Evolutionary conservation across 2,888 invertebrate genomes (phyloP), one percentile per base, ranked within the genome.

Genomic region (Parascotia fuliginaria): DNA sequence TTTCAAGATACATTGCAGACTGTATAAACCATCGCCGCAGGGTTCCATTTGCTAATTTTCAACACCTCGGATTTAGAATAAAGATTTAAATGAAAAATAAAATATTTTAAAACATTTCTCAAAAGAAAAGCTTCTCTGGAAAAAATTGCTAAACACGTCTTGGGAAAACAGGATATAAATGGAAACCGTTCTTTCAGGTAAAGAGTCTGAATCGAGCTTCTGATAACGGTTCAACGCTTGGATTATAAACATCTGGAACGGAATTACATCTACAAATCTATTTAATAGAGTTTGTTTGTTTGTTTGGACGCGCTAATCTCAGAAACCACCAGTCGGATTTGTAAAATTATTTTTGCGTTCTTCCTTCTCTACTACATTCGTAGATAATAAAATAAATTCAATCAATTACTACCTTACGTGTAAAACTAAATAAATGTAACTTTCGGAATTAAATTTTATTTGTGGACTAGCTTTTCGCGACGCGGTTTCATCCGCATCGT

Each of bases 131-230:
- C 63, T 55, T 9, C 42, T 60, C 56, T 56, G 62, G 64, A 66
- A 73, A 65, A 75, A 71, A 75, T 66, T 41, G 66, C 64, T 63
- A 67, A 70, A 66, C 69, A 67, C 67, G 66, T 59, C 51, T 48
- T 49, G 49, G 45, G 56, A 52, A 67, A 64, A 66, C 67, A 67
- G 64, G 70, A 65, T 70, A 73, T 74, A 77, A 74, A 74, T 69
- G 65, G 70, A 60, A 65, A 56, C 65, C 65, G 59, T 74, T 66
- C 72, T 63, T 65, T 61, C 73, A 74, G 76, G 73, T 72, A 67
- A 49, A 65, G 54, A 57, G 58, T 46, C 45, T 61, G 63, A 62
- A 70, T 71, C 56, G 59, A 43, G 60, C 43, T 56, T 44, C 57
- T 71, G 75, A 70, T 70, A 76, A 74, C 65, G 47, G 37, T 39